These are phyloP conservation scores for Spatula clypeata DNA, from an alignment of 2,797 vertebrate genomes.

Conservation along the genomic window DNA sequence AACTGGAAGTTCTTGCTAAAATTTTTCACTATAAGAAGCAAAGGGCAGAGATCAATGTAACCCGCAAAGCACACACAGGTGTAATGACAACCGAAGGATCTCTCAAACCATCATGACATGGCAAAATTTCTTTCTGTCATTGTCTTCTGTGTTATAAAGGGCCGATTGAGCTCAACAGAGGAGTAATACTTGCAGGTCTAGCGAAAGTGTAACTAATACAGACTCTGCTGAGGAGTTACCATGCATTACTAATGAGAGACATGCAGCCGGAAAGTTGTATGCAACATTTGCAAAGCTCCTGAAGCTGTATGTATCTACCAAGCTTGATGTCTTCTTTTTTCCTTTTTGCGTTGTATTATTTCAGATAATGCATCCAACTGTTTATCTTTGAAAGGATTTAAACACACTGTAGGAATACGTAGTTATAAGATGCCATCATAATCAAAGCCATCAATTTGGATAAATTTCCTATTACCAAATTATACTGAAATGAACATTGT, in stretches of 20 bases:
- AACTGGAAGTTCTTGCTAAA: neutral
- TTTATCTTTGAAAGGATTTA: conserved; percentile 55
- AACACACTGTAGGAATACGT: conserved; percentile 3
- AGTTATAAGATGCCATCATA: conserved; percentile 90
- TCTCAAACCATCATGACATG: conserved; percentile 24
- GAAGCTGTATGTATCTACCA: conserved; percentile 54
- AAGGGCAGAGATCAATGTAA: neutral
- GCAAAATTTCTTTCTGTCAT: conserved; percentile 49
- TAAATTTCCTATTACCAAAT: conserved; percentile 83
- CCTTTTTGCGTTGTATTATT: neutral
- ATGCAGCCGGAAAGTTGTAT: conserved; percentile 59
- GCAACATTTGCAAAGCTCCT: conserved; percentile 75
- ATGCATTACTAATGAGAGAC: conserved; percentile 85
- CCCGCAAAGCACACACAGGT: conserved; percentile 24
- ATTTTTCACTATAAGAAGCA: neutral
- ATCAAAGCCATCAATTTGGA: conserved; percentile 73
- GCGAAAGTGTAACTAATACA: conserved; percentile 83
- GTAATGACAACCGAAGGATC: conserved; percentile 5
- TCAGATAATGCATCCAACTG: conserved; percentile 29
- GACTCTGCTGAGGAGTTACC: conserved; percentile 75
- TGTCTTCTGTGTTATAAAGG: conserved; percentile 75
- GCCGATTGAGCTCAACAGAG: conserved; percentile 62
- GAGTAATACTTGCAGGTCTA: conserved; percentile 56
- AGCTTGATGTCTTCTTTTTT: conserved; percentile 29
- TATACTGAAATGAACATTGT: conserved; percentile 95